These are phyloP conservation scores for Mimumesa dahlbomi DNA, from an alignment of 2,888 invertebrate species.

Conservation along the genomic window DNA sequence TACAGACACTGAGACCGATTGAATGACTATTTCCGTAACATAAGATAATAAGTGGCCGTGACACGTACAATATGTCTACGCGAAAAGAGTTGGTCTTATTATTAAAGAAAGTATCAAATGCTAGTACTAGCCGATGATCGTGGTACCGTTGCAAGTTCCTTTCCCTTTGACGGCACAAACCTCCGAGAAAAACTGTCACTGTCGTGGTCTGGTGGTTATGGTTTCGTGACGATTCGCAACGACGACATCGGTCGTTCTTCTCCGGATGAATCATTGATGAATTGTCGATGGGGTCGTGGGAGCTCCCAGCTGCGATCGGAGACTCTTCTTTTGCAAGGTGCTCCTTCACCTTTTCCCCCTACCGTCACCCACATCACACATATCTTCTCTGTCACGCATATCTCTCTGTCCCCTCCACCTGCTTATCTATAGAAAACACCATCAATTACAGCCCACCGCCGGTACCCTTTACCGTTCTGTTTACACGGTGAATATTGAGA, in stretches of 20 bases:
- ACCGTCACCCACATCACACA: too few relatives aligned
- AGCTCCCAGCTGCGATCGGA: slow-evolving; percentile 73
- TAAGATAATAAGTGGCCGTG: slow-evolving; percentile 8
- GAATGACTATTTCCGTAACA: neutral
- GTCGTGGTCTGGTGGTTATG: slow-evolving; percentile 42
- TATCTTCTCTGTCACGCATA: slow-evolving; percentile 49
- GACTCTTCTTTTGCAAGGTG: slow-evolving; percentile 57
- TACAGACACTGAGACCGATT: too few relatives aligned
- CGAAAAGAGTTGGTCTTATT: neutral
- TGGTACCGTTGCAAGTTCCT: slow-evolving; percentile 51
- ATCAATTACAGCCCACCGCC: slow-evolving; percentile 64
- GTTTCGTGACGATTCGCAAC: slow-evolving; percentile 67
- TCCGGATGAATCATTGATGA: slow-evolving; percentile 77
- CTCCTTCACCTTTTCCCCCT: slow-evolving; percentile 26
- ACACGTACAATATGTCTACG: neutral
- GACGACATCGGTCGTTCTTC: slow-evolving; percentile 65
- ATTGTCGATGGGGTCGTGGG: slow-evolving; percentile 76
- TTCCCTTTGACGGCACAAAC: slow-evolving; percentile 35
- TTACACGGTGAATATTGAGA: slow-evolving; percentile 57
- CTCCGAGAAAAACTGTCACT: slow-evolving; percentile 53
- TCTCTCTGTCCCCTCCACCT: slow-evolving; percentile 28
- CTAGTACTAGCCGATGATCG: slow-evolving; percentile 15
- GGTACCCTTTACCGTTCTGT: slow-evolving; percentile 60
- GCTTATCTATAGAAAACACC: slow-evolving; percentile 68
- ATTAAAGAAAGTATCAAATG: slow-evolving; percentile 14